Base-by-base conservation (phyloP, 2,113 vertebrate genomes). In the Edolisoma coerulescens region DNA sequence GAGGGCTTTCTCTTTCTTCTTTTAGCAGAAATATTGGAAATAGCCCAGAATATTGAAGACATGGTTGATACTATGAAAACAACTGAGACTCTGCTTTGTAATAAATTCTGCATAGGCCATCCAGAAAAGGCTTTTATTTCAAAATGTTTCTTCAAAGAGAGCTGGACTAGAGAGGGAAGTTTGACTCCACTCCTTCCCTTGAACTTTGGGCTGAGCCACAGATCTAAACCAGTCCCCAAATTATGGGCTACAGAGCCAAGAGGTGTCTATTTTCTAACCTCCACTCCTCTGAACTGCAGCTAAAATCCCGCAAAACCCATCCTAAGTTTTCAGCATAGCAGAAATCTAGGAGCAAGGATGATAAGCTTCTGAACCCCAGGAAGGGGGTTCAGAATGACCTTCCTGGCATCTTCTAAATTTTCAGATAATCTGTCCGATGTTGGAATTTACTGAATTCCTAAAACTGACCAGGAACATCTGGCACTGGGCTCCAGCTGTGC, bases 241-340 rank as follows among this genome's bases (percentile, higher is more conserved):
- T 93, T 90, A 90, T 12, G 54, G 81, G 78, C 60, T 96, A 52
- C 47, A 95, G 89, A 94, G 91, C 84, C 88, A 95, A 90, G 74
- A 92, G 33, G 56, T 82, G 53, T 78, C 83, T 95, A 63, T 96
- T 96, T 94, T 90, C 69, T 82, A 94, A 86, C 73, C 80, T 78
- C 44, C 27, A 13, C 23, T 96, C 41, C 49, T 56, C 39, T 69
- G 27, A 44, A 64, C 57, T 49, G 53, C 6, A 22, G 45, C 39
- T 81, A 16, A 89, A 88, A 33, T 76, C 50, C 65, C 64, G 76
- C 24, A 85, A 83, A 89, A 85, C 5, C 18, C 41, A 78, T 23
- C 15, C 20, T 17, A 76, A 69, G 8, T 35, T 87, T 91, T 41
- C 21, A 37, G 32, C n/a, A 32, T 3, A 83, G 53, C 3, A 20